Evolutionary conservation across 1,140 invertebrate species (phyloP), one percentile per base, ranked within the genome.

Genomic region (Leptinotarsa lineolata): DNA sequence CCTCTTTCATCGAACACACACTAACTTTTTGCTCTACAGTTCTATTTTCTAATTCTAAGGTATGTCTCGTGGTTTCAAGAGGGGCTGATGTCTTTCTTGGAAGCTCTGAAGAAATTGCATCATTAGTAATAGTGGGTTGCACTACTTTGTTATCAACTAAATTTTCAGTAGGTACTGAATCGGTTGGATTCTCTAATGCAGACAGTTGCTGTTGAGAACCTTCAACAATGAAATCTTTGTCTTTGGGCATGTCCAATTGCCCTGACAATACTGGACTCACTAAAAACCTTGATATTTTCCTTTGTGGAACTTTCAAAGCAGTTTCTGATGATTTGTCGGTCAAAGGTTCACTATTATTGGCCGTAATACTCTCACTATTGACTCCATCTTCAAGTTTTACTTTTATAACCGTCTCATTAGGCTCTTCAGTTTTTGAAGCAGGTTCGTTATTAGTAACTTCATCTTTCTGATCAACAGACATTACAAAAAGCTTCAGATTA

Each of bases 271-370:
- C 92, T 59, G 92, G 91, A 84, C 92, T 94, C 67, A 94, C 92
- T 82, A 93, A 86, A 84, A 94, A 94, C 61, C 92, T 86, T 44
- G 92, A 94, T 78, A 94, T 91, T 83, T 93, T 93, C 68, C 92
- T 85, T 74, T 88, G 86, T 68, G 90, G 89, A 13, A 79, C 77
- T 54, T 82, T 80, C 18, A 78, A 68, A 22, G 24, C 59, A 4
- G 21, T 6, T 12, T 77, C 66, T n/a, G 70, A 6, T 30, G 16
- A 18, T 84, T 75, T 82, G 74, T 39, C 81, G 13, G 18, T 30
- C 6, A 61, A 45, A 22, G 60, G 2, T 24, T 63, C 60, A 18
- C 24, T 45, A 11, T 63, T 44, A 45, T 21, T 18, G 3, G 68
- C 21, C 1, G 63, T 39, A 22, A 44, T 45, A 24, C 8, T 60